Conservation (phyloP, 1,140 invertebrate species). For the Trypoxylus dichotomus region DNA sequence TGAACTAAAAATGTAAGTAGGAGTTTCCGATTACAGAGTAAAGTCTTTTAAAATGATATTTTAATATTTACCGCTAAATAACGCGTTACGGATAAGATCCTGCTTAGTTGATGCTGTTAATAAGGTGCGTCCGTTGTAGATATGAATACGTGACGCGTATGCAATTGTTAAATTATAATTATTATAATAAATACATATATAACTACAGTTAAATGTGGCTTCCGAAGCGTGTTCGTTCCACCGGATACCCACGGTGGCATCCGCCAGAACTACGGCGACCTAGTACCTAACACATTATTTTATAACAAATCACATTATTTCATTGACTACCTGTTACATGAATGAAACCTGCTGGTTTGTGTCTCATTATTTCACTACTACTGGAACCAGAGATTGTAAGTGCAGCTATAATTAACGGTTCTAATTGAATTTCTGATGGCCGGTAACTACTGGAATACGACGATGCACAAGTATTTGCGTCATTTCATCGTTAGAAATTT, state of each 20-base stretch:
- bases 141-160: neutral
- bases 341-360: constrained; percentile 32
- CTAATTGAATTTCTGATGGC: constrained; percentile 8
- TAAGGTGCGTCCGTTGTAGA: no score
- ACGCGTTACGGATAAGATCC: neutral
- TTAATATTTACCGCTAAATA: neutral
- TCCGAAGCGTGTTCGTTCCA: constrained; percentile 31
- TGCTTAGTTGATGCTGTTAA: no score
- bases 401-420: constrained; percentile 17
- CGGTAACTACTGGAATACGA: constrained; percentile 1
- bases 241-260: constrained; percentile 29
- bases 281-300: constrained; percentile 31
- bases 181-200: constrained; percentile 14
- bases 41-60: neutral
- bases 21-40: neutral
- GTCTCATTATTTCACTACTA: constrained; percentile 16
- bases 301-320: constrained; percentile 40
- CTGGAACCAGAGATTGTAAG: neutral
- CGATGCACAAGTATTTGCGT: neutral
- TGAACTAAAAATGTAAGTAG: neutral
- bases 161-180: constrained; percentile 13
- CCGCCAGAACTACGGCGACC: constrained; percentile 33
- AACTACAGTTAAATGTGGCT: neutral
- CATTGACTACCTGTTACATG: constrained; percentile 39
- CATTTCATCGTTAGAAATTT: neutral